Conservation (phyloP, 1,140 invertebrate genomes). For the Himalopsyche phryganea region DNA sequence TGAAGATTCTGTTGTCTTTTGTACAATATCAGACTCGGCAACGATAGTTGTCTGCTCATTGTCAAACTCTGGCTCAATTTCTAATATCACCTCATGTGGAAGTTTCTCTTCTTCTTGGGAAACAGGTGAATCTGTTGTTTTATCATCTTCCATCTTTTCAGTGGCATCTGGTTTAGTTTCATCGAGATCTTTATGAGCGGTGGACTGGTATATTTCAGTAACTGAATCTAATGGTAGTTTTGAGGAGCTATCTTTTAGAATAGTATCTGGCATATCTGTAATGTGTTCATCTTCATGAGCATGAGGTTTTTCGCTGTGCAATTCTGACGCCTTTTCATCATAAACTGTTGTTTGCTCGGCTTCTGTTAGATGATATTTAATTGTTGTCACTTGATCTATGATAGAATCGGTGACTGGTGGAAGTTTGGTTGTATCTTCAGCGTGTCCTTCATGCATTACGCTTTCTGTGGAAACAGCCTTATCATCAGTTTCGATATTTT, state of each 20-base stretch:
- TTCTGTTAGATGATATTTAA: background rate
- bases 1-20: background rate
- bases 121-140: background rate
- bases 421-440: background rate
- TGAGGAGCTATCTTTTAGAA: background rate
- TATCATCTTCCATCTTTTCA: background rate
- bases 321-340: constrained; percentile 9
- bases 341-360: constrained; percentile 15
- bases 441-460: background rate
- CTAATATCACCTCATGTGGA: background rate
- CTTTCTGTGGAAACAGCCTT: background rate
- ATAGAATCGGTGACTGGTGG: constrained; percentile 3
- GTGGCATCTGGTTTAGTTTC: background rate
- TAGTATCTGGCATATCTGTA: constrained; percentile 5
- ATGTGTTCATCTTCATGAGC: constrained; percentile 15
- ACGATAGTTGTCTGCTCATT: no score
- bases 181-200: no score
- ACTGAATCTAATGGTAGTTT: constrained; percentile 12
- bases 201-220: constrained; percentile 4
- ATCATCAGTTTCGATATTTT: background rate
- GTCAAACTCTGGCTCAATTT: background rate
- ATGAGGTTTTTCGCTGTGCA: constrained; percentile 5
- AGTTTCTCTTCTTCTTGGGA: background rate
- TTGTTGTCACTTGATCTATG: constrained; percentile 7
- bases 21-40: background rate